Evolutionary conservation across 2,113 vertebrate genomes (phyloP).

Genomic region (Syngnathus scovelli): DNA sequence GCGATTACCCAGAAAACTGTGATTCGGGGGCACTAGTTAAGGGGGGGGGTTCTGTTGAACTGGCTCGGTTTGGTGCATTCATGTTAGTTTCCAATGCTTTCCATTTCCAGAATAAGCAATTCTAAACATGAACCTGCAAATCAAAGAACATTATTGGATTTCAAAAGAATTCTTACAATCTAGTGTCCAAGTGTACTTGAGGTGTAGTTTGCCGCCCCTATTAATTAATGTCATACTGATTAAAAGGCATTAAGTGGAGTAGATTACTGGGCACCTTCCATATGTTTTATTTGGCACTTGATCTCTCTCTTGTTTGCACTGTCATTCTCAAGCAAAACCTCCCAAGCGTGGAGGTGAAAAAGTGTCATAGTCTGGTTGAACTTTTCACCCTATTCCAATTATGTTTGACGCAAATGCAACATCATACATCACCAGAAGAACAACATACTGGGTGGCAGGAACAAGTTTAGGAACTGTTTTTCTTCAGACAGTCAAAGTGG

Average conservation of each 20-base stretch:
- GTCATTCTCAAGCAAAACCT: background rate
- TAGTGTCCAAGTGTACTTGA: background rate
- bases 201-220: conserved; percentile 18
- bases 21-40: conserved; percentile 23
- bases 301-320: background rate
- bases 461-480: background rate
- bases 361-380: background rate
- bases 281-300: conserved; percentile 35
- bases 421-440: background rate
- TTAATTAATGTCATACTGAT: conserved; percentile 38
- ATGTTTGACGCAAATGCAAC: background rate
- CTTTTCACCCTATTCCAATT: background rate
- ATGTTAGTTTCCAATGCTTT: conserved; percentile 2
- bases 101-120: background rate
- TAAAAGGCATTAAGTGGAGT: conserved; percentile 52
- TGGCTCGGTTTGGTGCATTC: conserved; percentile 29
- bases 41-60: conserved; percentile 21
- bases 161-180: background rate
- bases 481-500: background rate
- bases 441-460: background rate
- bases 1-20: conserved; percentile 44
- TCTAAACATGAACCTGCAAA: background rate
- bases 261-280: conserved; percentile 51
- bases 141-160: background rate
- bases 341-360: background rate